A percentile compares a stretch with the other conserved stretches of the same genome.
phyloP scores from a whole-genome alignment of 2,113 vertebrate species.

The Zingel zingel region DNA sequence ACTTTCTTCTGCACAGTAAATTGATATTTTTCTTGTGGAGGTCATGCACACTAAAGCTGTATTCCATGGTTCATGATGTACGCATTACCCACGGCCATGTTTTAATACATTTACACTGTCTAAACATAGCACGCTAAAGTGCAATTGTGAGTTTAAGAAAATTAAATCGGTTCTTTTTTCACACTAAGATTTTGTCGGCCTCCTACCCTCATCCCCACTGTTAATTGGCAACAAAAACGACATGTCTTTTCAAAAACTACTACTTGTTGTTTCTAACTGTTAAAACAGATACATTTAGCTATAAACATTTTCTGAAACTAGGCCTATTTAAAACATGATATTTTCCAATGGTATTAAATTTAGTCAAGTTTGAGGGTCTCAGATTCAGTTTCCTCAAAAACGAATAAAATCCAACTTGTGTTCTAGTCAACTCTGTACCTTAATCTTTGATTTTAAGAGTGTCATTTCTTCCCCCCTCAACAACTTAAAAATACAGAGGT shows the following conservation, averaged over 20 bases:
- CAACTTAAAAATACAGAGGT: neutral
- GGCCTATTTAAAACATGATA: too few relatives aligned
- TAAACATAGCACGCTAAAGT: neutral
- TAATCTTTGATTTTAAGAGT: neutral
- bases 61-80: neutral
- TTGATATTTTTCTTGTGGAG: neutral
- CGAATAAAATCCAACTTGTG: neutral
- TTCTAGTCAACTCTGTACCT: neutral
- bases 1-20: too few relatives aligned
- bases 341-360: neutral
- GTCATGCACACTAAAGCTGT: neutral
- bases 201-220: neutral
- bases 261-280: constrained; percentile 4
- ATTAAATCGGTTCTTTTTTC: neutral
- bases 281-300: neutral
- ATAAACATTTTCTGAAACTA: too few relatives aligned
- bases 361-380: neutral
- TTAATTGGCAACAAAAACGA: neutral
- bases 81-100: constrained; percentile 11
- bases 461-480: neutral
- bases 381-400: neutral
- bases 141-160: constrained; percentile 11
- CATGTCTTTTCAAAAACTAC: neutral
- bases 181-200: neutral
- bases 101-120: neutral